Evolutionary conservation across 2,113 vertebrate genomes (phyloP), one percentile per base, ranked within the genome.

Genomic region (Cepphus grylle): DNA sequence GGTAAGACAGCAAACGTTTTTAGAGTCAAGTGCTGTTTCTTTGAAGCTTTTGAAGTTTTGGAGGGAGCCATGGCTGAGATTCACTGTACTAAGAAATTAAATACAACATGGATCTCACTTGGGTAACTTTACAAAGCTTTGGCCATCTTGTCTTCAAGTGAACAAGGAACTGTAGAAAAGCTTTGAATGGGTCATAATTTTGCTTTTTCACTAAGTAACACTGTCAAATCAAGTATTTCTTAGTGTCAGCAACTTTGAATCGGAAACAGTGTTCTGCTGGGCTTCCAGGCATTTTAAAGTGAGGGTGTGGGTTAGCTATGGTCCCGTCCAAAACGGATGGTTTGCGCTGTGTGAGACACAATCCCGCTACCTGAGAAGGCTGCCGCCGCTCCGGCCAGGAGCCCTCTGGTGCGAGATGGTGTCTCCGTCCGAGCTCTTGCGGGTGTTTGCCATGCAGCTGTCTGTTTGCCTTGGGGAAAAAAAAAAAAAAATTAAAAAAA

Each of bases 241-340:
- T 27, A 9, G 45, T 12, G 21, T 38, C 47, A 76, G 78, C 16
- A 49, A 14, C 27, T 85, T 50, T 49, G 52, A 87, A 30, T 49
- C 2, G 0, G 62, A 73, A 80, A 18, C 18, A 45, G 8, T 6
- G 6, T 47, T n/a, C n/a, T n/a, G n/a, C n/a, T n/a, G n/a, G n/a
- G 36, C 62, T 30, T 43, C 32, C 23, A 49, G 26, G 17, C 6
- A 8, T 63, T 45, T 87, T 23, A 16, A 79, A 81, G 18, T 4
- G 30, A 49, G 26, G 40, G 9, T 15, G 61, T 0, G 5, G 38
- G 38, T 36, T 52, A 67, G 73, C 12, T 8, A 21, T 40, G 52
- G 30, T 30, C 27, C 22, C 0, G 0, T 23, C 42, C 56, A 14
- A 40, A 59, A 38, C 1, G 7, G 52, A 3, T 2, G 30, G 6